Conservation (phyloP, 2,888 invertebrate genomes). For the Pachliopta kotzebuea region DNA sequence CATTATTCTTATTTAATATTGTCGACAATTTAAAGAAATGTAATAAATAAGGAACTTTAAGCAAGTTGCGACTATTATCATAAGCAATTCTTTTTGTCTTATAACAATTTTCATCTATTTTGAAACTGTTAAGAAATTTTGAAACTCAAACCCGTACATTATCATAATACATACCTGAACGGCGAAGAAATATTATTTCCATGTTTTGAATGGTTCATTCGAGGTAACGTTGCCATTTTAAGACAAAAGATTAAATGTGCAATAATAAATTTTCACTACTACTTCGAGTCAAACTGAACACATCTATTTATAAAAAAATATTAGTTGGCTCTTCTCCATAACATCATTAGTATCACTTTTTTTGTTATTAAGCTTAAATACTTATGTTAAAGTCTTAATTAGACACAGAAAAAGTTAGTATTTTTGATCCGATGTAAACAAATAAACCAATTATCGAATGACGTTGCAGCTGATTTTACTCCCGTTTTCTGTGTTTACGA, state of each 20-base stretch:
- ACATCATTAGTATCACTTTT: constrained; percentile 28
- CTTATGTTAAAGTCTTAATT: not conserved
- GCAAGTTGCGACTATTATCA: too few species aligned
- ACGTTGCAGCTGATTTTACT: constrained; percentile 38
- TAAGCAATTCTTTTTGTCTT: too few species aligned
- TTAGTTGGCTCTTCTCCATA: constrained; percentile 13
- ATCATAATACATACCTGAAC: constrained; percentile 5
- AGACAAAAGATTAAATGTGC: constrained; percentile 30
- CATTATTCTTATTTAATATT: too few species aligned
- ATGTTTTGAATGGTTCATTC: constrained; percentile 66
- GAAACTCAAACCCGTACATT: not conserved
- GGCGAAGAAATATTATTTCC: constrained; percentile 48
- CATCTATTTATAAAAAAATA: constrained; percentile 37
- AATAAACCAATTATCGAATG: constrained; percentile 43
- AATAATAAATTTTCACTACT: constrained; percentile 36
- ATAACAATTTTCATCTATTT: too few species aligned
- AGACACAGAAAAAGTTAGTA: constrained; percentile 10
- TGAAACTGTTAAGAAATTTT: not conserved
- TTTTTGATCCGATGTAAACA: constrained; percentile 39
- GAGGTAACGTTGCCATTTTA: constrained; percentile 72
- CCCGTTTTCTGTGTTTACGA: constrained; percentile 45
- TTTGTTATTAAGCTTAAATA: constrained; percentile 25
- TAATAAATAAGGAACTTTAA: too few species aligned
- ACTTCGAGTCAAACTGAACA: constrained; percentile 39
- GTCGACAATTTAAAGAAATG: too few species aligned